Evolutionary conservation across 2,888 invertebrate genomes (phyloP).

Genomic region (Acleris cristana): DNA sequence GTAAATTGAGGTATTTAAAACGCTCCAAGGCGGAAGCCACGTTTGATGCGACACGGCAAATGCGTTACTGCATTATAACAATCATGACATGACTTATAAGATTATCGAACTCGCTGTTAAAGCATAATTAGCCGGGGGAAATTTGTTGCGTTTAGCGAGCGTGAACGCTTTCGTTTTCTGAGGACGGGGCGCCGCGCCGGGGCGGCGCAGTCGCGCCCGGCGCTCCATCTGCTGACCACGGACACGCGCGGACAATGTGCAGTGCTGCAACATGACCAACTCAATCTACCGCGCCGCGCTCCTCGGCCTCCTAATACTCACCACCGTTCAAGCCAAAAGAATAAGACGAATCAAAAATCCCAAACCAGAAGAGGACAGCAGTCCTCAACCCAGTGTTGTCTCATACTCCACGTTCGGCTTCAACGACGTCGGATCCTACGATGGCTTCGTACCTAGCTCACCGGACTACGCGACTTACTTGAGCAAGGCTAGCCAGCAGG

Average conservation of each 20-base stretch:
- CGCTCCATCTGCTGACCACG: conserved; percentile 63
- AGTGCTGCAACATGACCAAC: conserved; percentile 60
- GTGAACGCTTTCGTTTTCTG: conserved; percentile 81
- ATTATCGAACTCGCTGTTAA: conserved; percentile 63
- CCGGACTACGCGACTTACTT: conserved; percentile 69
- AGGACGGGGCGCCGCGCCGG: conserved; percentile 54
- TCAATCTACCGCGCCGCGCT: conserved; percentile 60
- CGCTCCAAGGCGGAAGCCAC: conserved; percentile 60
- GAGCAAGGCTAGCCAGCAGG: conserved; percentile 56
- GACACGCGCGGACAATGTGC: conserved; percentile 65
- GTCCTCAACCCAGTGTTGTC: conserved; percentile 71
- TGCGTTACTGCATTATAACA: conserved; percentile 52
- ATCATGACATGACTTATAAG: conserved; percentile 61
- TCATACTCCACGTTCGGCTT: conserved; percentile 78
- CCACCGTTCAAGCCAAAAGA: conserved; percentile 60
- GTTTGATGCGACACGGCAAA: conserved; percentile 57
- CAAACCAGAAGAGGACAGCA: conserved; percentile 60
- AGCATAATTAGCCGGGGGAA: conserved; percentile 74
- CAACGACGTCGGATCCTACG: conserved; percentile 72
- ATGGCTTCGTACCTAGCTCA: conserved; percentile 74
- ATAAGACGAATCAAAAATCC: conserved; percentile 61
- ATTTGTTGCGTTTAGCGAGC: conserved; percentile 69
- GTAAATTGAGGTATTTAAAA: not conserved
- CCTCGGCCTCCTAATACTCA: conserved; percentile 54
- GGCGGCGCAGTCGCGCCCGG: conserved; percentile 64